Evolutionary conservation across 2,888 invertebrate genomes (phyloP).

Genomic region (Stegana nigrithorax): DNA sequence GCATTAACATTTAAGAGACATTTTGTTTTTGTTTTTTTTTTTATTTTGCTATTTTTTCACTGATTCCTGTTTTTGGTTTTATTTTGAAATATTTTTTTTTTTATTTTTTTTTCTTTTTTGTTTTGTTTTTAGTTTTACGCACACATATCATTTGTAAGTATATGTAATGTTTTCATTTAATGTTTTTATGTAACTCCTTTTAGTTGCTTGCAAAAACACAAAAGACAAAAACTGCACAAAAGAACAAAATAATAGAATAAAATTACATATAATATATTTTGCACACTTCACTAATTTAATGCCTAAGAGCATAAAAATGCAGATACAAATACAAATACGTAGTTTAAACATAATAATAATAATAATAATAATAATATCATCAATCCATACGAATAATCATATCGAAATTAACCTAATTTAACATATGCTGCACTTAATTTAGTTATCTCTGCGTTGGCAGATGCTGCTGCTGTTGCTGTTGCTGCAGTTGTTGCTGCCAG

Average conservation of each 20-base stretch:
- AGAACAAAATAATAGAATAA: too few species aligned
- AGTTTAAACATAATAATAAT: too few species aligned
- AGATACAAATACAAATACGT: slow-evolving; percentile 21
- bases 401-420: slow-evolving; percentile 35
- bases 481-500: background rate
- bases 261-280: slow-evolving; percentile 1
- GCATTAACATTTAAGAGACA: slow-evolving; percentile 31
- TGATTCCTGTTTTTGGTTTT: slow-evolving; percentile 33
- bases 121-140: too few species aligned
- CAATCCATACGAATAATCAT: background rate
- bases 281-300: slow-evolving; percentile 10
- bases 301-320: slow-evolving; percentile 12
- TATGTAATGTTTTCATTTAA: too few species aligned
- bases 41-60: slow-evolving; percentile 17
- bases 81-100: slow-evolving; percentile 4
- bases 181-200: too few species aligned
- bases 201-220: too few species aligned
- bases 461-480: slow-evolving; percentile 15
- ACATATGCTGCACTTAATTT: slow-evolving; percentile 37
- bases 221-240: too few species aligned
- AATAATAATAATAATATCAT: too few species aligned
- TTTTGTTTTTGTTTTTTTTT: slow-evolving; percentile 22
- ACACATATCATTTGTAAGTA: too few species aligned
- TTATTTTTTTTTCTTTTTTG: too few species aligned
- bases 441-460: slow-evolving; percentile 41